Conservation (phyloP, 1,140 invertebrate species). For the Drosophila rhopaloa region DNA sequence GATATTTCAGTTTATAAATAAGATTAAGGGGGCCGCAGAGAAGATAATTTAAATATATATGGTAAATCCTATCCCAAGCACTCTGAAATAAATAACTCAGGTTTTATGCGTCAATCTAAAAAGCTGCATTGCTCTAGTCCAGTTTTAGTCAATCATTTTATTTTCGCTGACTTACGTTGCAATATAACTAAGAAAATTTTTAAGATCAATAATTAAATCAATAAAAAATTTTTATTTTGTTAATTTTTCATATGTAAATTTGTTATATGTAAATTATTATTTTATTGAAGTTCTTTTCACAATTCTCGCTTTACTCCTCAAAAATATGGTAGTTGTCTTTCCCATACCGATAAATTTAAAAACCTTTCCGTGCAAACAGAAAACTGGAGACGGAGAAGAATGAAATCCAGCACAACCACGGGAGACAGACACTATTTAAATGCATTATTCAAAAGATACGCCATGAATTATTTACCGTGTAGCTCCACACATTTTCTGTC, state of each 20-base stretch:
- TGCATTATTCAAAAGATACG: constrained; percentile 25
- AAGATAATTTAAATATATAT: constrained; percentile 14
- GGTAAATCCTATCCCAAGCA: not conserved
- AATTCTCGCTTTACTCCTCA: too few species aligned
- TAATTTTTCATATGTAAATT: not conserved
- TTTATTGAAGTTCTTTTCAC: not conserved
- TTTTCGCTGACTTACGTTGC: too few species aligned
- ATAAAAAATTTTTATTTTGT: too few species aligned
- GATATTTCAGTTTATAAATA: constrained; percentile 48
- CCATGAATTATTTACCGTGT: not conserved
- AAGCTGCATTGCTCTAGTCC: not conserved
- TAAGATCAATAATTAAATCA: too few species aligned
- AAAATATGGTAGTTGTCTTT: not conserved
- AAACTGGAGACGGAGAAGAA: not conserved
- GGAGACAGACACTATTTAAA: constrained; percentile 20
- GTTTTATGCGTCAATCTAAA: not conserved
- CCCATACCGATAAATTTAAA: not conserved
- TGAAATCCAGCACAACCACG: constrained; percentile 1
- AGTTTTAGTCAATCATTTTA: too few species aligned
- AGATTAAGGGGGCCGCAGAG: not conserved
- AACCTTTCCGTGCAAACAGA: constrained; percentile 4
- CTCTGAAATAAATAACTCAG: not conserved
- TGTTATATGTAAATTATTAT: not conserved
- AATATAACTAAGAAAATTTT: too few species aligned
- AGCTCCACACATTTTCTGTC: constrained; percentile 9